Percentiles rank a stretch among this genome's conserved stretches.
phyloP scores from a whole-genome alignment of 2,113 vertebrate species.

The Cromileptes altivelis region DNA sequence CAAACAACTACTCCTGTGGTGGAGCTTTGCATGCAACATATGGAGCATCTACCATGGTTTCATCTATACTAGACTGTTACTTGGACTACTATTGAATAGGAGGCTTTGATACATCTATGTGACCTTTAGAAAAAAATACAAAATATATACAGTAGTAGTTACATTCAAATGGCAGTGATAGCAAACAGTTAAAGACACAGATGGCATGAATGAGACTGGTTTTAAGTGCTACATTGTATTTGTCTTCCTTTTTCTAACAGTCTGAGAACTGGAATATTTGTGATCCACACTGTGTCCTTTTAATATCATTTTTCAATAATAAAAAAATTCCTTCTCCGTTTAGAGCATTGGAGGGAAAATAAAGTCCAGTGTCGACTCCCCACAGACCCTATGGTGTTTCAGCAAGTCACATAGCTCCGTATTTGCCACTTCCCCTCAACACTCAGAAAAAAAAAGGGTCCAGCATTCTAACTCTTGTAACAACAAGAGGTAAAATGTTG shows the following conservation, averaged over 20 bases:
- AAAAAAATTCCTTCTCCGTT: slow-evolving; percentile 48
- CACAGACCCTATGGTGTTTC: slow-evolving; percentile 82
- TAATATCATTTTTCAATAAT: slow-evolving; percentile 4
- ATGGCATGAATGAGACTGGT: slow-evolving; percentile 36
- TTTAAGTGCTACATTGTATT: slow-evolving; percentile 78
- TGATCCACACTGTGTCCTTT: slow-evolving; percentile 49
- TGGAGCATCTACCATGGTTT: background rate
- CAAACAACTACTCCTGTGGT: background rate
- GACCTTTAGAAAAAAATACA: slow-evolving; percentile 34
- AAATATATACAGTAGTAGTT: slow-evolving; percentile 64
- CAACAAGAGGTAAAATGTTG: slow-evolving; percentile 34
- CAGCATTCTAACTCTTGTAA: slow-evolving; percentile 37
- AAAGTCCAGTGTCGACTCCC: slow-evolving; percentile 69
- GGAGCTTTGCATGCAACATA: slow-evolving; percentile 28
- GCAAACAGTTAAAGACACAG: slow-evolving; percentile 47
- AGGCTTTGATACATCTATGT: slow-evolving; percentile 23
- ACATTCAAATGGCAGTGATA: slow-evolving; percentile 77
- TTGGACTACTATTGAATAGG: slow-evolving; percentile 37
- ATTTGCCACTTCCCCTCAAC: slow-evolving; percentile 39
- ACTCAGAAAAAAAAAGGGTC: slow-evolving; percentile 46
- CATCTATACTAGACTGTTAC: slow-evolving; percentile 18
- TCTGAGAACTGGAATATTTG: slow-evolving; percentile 55
- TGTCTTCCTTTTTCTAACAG: slow-evolving; percentile 23
- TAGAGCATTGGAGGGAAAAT: slow-evolving; percentile 30
- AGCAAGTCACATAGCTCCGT: slow-evolving; percentile 70